Percentiles rank a stretch among this genome's conserved stretches.
Conservation (phyloP, 2,797 vertebrate species). For the Bovichtus variegatus region DNA sequence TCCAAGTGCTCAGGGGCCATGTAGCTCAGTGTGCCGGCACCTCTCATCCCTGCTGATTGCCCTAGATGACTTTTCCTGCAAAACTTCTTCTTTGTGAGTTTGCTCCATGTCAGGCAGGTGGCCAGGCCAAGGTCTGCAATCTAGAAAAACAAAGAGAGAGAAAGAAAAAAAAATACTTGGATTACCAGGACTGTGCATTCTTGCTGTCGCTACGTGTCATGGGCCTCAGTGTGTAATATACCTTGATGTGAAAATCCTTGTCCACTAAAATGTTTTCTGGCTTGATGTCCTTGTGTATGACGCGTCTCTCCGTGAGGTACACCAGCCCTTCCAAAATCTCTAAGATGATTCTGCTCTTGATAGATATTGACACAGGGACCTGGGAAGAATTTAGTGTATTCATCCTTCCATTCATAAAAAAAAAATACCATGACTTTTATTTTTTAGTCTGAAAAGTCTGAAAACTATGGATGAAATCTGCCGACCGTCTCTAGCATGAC, state of each 20-base stretch:
- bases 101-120: slow-evolving; percentile 93
- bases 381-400: slow-evolving; percentile 59
- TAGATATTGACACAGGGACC: slow-evolving; percentile 88
- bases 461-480: neutral
- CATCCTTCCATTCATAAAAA: neutral
- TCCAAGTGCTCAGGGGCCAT: slow-evolving; percentile 96
- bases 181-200: neutral
- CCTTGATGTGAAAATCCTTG: slow-evolving; percentile 95
- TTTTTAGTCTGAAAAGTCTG: neutral
- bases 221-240: slow-evolving; percentile 48
- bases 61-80: slow-evolving; percentile 75
- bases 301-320: slow-evolving; percentile 88
- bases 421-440: neutral
- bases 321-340: slow-evolving; percentile 96
- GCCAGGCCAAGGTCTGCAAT: slow-evolving; percentile 95
- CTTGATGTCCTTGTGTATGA: slow-evolving; percentile 97
- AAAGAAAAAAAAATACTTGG: too few species aligned
- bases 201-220: neutral
- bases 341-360: slow-evolving; percentile 92
- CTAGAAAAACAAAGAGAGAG: slow-evolving; percentile 72
- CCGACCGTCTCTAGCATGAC: slow-evolving; percentile 89
- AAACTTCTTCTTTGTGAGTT: slow-evolving; percentile 90
- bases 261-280: slow-evolving; percentile 97
- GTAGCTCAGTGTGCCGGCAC: slow-evolving; percentile 93
- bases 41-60: slow-evolving; percentile 50